Base-by-base conservation (phyloP, 2,113 vertebrate species). In the Phalacrocorax aristotelis region DNA sequence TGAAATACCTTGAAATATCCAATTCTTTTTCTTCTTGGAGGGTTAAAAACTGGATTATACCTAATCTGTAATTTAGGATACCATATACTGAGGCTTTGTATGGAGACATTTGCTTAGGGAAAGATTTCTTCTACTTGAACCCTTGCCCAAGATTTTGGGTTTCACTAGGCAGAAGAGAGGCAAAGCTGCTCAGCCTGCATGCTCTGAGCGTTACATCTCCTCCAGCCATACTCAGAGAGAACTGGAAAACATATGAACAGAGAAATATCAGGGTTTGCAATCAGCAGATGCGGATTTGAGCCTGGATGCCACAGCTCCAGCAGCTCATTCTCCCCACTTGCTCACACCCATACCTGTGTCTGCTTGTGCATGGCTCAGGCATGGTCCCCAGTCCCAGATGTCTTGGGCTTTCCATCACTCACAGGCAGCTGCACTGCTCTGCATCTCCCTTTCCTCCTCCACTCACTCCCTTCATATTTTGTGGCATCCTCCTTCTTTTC, bases 241-340 rank as follows among this genome's bases (percentile, higher is more conserved):
- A 23, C 32, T 55, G 11, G 51, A 75, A 83, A 75, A 8, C 5
- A 19, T 11, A 16, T 4, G 6, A 66, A 10, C 17, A 10, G 1
- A 38, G 20, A 83, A 76, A 83, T 55, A 36, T 10, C 16, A 57
- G n/a, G 6, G 6, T 51, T 38, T 79, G 25, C 32, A 61, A 22
- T 14, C 21, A 46, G 54, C 40, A 78, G 54, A 57, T n/a, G 52
- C 23, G 32, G 30, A 85, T 10, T 21, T 61, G 38, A 83, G 12
- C 29, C 40, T 27, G 4, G 13, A 32, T 34, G 17, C 10, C 36
- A 34, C 16, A 55, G 22, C 6, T 46, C 6, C 30, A 80, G 57
- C 10, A 60, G n/a, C 15, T 58, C 4, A 1, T 36, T 55, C 18
- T 68, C 16, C 23, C 5, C 2, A 49, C 6, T 34, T 0, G 0